Evolutionary conservation across 2,797 vertebrate genomes (phyloP).

Genomic region (Pogoniulus pusillus): DNA sequence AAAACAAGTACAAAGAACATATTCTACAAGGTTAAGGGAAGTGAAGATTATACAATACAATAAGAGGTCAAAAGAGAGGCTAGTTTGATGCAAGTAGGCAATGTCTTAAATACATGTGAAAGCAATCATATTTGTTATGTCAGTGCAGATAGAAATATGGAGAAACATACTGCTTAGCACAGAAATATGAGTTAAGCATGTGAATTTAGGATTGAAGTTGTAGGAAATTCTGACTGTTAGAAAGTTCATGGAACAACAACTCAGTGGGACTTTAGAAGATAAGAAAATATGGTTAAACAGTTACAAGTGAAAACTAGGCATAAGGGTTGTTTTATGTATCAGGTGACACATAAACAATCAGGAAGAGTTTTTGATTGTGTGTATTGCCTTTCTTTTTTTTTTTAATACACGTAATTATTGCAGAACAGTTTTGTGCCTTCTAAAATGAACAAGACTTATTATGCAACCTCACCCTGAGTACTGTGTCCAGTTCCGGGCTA

Average conservation of each 20-base stretch:
- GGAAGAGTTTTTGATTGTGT: background rate
- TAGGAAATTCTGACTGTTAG: background rate
- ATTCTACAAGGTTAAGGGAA: background rate
- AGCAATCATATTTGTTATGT: background rate
- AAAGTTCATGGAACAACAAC: background rate
- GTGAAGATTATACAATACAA: background rate
- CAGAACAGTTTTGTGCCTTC: background rate
- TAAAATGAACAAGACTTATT: background rate
- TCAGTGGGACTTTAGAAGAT: background rate
- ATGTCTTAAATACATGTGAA: background rate
- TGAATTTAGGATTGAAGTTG: background rate
- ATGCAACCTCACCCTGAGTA: background rate
- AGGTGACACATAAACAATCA: background rate
- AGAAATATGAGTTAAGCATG: background rate
- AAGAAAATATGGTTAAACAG: background rate
- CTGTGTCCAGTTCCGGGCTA: too few relatives aligned
- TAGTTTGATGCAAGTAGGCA: background rate
- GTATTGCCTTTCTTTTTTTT: background rate
- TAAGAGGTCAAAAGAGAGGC: background rate
- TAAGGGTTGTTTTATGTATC: background rate
- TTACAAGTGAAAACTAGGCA: background rate
- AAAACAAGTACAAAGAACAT: background rate
- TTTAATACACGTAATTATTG: background rate
- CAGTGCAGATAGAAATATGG: background rate
- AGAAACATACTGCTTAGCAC: background rate